A percentile compares a stretch with the other conserved stretches of the same genome.
Evolutionary conservation across 2,797 vertebrate genomes (phyloP).

Genomic region (Oophaga sylvatica): DNA sequence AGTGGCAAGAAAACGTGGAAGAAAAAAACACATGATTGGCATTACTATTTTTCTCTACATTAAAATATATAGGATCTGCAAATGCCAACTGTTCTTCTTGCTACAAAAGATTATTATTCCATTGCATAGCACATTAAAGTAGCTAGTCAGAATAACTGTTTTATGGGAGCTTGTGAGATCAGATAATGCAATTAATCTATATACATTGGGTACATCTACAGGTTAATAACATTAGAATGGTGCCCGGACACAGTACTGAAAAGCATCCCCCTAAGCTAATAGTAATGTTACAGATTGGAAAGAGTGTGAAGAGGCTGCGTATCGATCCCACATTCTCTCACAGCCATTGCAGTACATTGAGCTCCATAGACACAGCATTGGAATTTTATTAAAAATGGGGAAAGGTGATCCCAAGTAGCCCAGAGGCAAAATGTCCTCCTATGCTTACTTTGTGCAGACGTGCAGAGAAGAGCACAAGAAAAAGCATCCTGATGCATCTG

Average conservation of each 20-base stretch:
- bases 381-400: conserved; percentile 82
- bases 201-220: no score
- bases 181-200: no score
- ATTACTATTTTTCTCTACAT: not conserved
- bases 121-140: not conserved
- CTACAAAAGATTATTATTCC: not conserved
- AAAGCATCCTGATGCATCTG: conserved; percentile 91
- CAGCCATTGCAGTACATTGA: conserved; percentile 98
- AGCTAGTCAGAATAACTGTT: not conserved
- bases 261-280: conserved; percentile 81
- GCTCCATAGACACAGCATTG: conserved; percentile 86
- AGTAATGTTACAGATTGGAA: conserved; percentile 95
- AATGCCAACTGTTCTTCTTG: not conserved
- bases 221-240: no score
- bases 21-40: not conserved
- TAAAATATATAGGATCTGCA: not conserved
- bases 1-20: not conserved
- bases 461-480: conserved; percentile 98
- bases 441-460: conserved; percentile 98
- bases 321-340: conserved; percentile 86
- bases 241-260: no score
- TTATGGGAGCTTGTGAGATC: not conserved
- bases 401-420: conserved; percentile 95
- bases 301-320: conserved; percentile 94
- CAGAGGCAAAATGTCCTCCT: conserved; percentile 97